Base-by-base conservation (phyloP, 1,140 invertebrate species). In the Oppia nitens region DNA sequence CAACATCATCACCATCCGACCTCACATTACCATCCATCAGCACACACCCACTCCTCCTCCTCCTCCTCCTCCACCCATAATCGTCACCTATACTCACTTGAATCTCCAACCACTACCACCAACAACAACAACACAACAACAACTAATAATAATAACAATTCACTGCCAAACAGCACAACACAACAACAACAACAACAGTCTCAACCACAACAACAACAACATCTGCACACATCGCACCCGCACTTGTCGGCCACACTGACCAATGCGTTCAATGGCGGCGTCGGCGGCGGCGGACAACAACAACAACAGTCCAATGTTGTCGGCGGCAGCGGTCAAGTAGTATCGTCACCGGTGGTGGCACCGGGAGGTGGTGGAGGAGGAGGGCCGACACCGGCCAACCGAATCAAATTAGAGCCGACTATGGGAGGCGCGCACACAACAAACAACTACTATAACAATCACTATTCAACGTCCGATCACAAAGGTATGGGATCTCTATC, bases 211-310 rank as follows among this genome's bases (percentile, higher is more conserved):
- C n/a, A n/a, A n/a, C n/a, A n/a, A 50, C 49, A 50, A 26, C 49
- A 50, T 20, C 49, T 56, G n/a, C 55, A 56, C 55, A 47, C 55
- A 45, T 23, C 55, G 11, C 55, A 56, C 23, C 55, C 55, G 14
- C 55, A 56, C 26, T 25, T 56, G 14, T 47, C 55, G 20, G 55
- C 55, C 12, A 56, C 55, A n/a, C 17, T 40, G 32, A 40, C 32
- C 6, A 40, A 40, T 40, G 32, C 32, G 6, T 6, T 17, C 32
- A 40, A 40, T 40, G 6, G 6, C 17, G 32, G 32, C 6, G 6
- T 17, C 6, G 32, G 32, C n/a, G n/a, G n/a, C n/a, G n/a, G n/a
- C n/a, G n/a, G n/a, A n/a, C n/a, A n/a, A n/a, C n/a, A n/a, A n/a
- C n/a, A n/a, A n/a, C n/a, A n/a, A n/a, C n/a, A n/a, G n/a, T n/a